Base-by-base conservation (phyloP, 92 coral and sea anemone genomes). In the Porites evermanni region DNA sequence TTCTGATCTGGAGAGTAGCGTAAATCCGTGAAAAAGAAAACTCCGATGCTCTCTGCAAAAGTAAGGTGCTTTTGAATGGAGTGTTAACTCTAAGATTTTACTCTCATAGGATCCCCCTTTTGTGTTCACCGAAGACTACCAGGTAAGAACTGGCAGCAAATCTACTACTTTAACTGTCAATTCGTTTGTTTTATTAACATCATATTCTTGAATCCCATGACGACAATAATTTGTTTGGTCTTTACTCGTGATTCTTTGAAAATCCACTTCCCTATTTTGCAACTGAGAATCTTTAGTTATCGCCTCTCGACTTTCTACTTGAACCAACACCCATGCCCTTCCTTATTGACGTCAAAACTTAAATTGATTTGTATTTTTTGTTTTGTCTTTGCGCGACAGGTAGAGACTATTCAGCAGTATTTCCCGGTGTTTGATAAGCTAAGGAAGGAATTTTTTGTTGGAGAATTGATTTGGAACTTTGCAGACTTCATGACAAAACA, bases 391-490 rank as follows among this genome's bases (percentile, higher is more conserved):
- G 72, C 78, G 26, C 59, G 65, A 2, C 19, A 97, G 99, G 98
- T 97, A n/a, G 99, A 91, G 12, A 93, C 99, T 13, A 78, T 97
- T 13, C 92, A 88, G 71, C 99, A 93, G 59, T 97, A 97, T 72
- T 97, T 97, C 76, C 99, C 99, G n/a, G 97, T 97, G 80, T 97
- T 95, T 84, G 99, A 97, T 83, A 93, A 97, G 88, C 95, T 97
- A 13, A 94, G 98, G 59, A 87, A 93, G 64, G 93, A 92, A 58
- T 97, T 97, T 82, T 85, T 97, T 53, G 95, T 97, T 24, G 99
- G 99, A 16, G 99, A 97, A 92, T 87, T 97, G 93, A 95, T 97
- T 66, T 97, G 99, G 99, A 97, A 97, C 83, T 97, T 97, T 81
- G 99, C 99, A 4, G 99, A 97, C 88, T 97, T 97, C 82, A 93